Conservation (phyloP, 1,140 invertebrate genomes). For the Temnothorax longispinosus region DNA sequence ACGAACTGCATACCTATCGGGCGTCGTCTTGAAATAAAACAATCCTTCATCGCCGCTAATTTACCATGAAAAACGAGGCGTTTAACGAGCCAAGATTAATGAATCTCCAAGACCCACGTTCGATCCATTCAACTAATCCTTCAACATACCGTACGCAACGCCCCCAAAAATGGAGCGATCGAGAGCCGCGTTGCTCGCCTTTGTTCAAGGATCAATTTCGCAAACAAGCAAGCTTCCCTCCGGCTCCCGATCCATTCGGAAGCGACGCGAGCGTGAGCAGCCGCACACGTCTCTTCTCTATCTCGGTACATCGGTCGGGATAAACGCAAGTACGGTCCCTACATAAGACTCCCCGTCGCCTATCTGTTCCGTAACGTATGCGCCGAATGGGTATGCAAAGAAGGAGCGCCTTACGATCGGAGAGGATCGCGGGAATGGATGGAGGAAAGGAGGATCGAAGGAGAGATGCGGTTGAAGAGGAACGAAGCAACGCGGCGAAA, state of each 20-base stretch:
- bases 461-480: conserved; percentile 18
- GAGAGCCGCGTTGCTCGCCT: background rate
- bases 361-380: conserved; percentile 57
- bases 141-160: conserved; percentile 10
- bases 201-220: conserved; percentile 5
- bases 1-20: background rate
- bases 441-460: background rate
- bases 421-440: conserved; percentile 39
- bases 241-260: background rate
- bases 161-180: conserved; percentile 32
- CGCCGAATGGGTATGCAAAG: conserved; percentile 51
- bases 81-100: conserved; percentile 48
- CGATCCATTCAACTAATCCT: conserved; percentile 25
- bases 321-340: conserved; percentile 51
- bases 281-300: background rate
- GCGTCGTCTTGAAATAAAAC: conserved; percentile 6
- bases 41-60: conserved; percentile 5
- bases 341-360: conserved; percentile 44
- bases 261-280: conserved; percentile 11
- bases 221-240: conserved; percentile 40
- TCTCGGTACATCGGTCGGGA: conserved; percentile 37
- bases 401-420: conserved; percentile 17
- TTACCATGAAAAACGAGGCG: conserved; percentile 1
- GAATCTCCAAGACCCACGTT: background rate
- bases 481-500: conserved; percentile 8